A percentile compares a stretch with the other conserved stretches of the same genome.
These are phyloP conservation scores for Crocallis elinguaria DNA, from an alignment of 2,888 invertebrate genomes.

Conservation along the genomic window DNA sequence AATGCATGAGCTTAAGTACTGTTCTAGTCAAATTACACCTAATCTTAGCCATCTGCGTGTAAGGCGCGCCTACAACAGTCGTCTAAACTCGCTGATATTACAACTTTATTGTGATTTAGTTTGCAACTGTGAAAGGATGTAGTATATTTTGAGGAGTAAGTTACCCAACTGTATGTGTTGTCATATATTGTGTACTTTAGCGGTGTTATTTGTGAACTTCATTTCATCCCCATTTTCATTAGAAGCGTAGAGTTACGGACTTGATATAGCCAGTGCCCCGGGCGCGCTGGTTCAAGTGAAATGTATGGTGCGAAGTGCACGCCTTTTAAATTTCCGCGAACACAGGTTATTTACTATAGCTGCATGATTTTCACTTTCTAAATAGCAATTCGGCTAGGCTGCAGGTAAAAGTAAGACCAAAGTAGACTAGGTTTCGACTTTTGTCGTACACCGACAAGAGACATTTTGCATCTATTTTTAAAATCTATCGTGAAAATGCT, in stretches of 20 bases:
- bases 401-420: too few relatives aligned
- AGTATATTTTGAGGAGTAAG: slow-evolving; percentile 4
- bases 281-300: too few relatives aligned
- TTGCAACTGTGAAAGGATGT: slow-evolving; percentile 7
- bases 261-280: neutral
- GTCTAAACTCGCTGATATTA: slow-evolving; percentile 20
- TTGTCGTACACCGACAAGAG: too few relatives aligned
- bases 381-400: too few relatives aligned
- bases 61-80: slow-evolving; percentile 26
- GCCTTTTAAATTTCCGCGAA: too few relatives aligned
- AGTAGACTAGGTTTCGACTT: too few relatives aligned
- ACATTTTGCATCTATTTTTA: too few relatives aligned
- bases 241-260: neutral
- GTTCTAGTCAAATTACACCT: neutral
- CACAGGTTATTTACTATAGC: too few relatives aligned
- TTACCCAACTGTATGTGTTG: slow-evolving; percentile 15
- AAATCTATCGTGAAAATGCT: too few relatives aligned
- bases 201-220: neutral
- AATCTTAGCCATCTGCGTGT: slow-evolving; percentile 15
- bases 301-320: too few relatives aligned
- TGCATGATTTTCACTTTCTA: too few relatives aligned
- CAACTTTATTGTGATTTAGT: slow-evolving; percentile 36
- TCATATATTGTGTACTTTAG: slow-evolving; percentile 1
- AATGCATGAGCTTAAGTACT: neutral
- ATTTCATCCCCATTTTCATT: neutral